Percentiles rank a stretch among this genome's conserved stretches.
These are phyloP conservation scores for Danio aesculapii DNA, from an alignment of 2,797 vertebrate genomes.

Conservation along the genomic window DNA sequence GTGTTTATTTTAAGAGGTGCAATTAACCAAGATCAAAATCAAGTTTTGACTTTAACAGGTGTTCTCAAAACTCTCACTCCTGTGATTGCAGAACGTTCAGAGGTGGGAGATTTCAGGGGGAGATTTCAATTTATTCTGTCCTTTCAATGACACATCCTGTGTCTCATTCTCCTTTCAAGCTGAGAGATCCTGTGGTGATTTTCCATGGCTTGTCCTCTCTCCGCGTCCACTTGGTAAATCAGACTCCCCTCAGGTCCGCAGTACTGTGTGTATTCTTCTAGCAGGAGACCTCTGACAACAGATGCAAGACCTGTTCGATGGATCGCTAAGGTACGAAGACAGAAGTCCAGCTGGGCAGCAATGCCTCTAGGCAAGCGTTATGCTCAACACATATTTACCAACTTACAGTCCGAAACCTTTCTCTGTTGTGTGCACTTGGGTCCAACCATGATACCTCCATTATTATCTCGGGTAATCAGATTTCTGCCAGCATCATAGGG, in stretches of 20 bases:
- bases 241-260: constrained; percentile 27
- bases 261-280: constrained; percentile 23
- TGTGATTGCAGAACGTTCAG: constrained; percentile 23
- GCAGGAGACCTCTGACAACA: constrained; percentile 12
- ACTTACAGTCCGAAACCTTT: constrained; percentile 29
- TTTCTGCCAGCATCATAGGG: constrained; percentile 51
- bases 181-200: constrained; percentile 45
- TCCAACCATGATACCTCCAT: constrained; percentile 56
- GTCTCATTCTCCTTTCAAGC: constrained; percentile 43
- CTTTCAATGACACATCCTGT: constrained; percentile 46
- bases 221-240: constrained; percentile 49
- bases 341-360: not conserved
- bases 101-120: constrained; percentile 31
- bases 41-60: constrained; percentile 6
- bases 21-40: constrained; percentile 18
- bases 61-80: constrained; percentile 15
- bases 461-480: constrained; percentile 61
- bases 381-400: constrained; percentile 18
- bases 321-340: not conserved
- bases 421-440: constrained; percentile 23
- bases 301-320: not conserved
- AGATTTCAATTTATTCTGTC: constrained; percentile 34
- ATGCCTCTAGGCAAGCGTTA: not conserved
- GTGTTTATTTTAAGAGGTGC: not conserved
- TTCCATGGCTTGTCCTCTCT: constrained; percentile 15